Evolutionary conservation across 1,140 invertebrate species (phyloP), one percentile per base, ranked within the genome.

Genomic region (Polypedilum vanderplanki): DNA sequence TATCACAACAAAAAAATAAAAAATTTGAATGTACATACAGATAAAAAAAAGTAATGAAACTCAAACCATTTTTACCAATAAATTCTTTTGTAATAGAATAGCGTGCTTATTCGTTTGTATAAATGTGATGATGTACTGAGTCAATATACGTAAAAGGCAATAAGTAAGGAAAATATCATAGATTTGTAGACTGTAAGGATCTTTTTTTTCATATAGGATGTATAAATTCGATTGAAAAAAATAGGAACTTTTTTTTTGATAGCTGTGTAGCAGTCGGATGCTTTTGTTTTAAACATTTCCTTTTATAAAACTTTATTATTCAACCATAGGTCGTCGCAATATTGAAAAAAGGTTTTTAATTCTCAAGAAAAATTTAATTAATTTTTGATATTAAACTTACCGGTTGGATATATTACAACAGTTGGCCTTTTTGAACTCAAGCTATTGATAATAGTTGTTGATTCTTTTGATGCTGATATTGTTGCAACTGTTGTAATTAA

Each of bases 321-420:
- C 7, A n/a, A 1, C 64, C 8, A 12, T 18, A 7, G n/a, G n/a
- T 18, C 8, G 64, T 73, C 15, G 9, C 15, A 40, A 18, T 15
- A 20, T 46, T 17, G 22, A 40, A 15, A 65, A 15, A 46, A 46
- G 64, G 7, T n/a, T 17, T 75, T 15, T 20, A 33, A 75, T 22
- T 33, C n/a, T 57, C 10, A 57, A 15, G 33, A 57, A 41, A 17
- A 12, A 74, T 46, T 10, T 10, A 67, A 10, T 22, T 22, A 0
- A 74, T 74, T 65, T 8, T 24, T 18, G 3, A 17, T 46, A 22
- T 75, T 10, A 8, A 41, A 79, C 80, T 80, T 76, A 81, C 80
- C 80, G 78, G 80, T 80, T 76, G 80, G 80, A 78, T 81, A 81
- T n/a, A 81, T 76, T 24, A 80, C 78, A 17, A 81, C 80, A 75